Conservation (phyloP, 2,797 vertebrate genomes). For the Silurus aristotelis region DNA sequence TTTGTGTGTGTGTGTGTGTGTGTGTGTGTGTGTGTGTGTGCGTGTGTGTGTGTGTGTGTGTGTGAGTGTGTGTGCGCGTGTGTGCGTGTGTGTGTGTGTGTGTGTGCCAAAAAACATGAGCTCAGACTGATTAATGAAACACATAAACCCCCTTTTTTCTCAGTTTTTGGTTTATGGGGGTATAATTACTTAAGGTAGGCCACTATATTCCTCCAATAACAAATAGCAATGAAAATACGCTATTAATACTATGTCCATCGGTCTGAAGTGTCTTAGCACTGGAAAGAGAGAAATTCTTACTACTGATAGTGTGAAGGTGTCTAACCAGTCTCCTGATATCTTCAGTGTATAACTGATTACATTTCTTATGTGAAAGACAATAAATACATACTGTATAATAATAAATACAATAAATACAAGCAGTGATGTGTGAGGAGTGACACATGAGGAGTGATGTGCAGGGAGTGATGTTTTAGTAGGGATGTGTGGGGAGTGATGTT, state of each 20-base stretch:
- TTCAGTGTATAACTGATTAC: background rate
- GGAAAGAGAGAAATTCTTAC: background rate
- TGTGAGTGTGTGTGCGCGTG: background rate
- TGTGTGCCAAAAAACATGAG: background rate
- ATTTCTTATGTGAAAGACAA: background rate
- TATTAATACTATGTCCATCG: background rate
- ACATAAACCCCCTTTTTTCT: background rate
- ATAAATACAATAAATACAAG: too few relatives aligned
- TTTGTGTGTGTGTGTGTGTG: constrained; percentile 47
- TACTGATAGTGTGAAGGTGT: background rate
- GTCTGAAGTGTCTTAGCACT: background rate
- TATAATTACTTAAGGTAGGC: too few relatives aligned
- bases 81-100: constrained; percentile 41
- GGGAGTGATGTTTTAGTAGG: too few relatives aligned
- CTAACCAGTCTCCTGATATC: too few relatives aligned
- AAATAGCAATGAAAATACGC: background rate
- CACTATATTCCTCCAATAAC: background rate
- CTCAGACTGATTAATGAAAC: background rate
- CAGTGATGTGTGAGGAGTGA: too few relatives aligned
- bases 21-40: constrained; percentile 38
- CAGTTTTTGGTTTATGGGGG: background rate
- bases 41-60: constrained; percentile 21
- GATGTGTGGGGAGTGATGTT: too few relatives aligned
- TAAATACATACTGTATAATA: too few relatives aligned
- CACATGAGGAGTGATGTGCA: too few relatives aligned